Evolutionary conservation across 2,888 invertebrate genomes (phyloP).

Genomic region (Phaonia tiefii): DNA sequence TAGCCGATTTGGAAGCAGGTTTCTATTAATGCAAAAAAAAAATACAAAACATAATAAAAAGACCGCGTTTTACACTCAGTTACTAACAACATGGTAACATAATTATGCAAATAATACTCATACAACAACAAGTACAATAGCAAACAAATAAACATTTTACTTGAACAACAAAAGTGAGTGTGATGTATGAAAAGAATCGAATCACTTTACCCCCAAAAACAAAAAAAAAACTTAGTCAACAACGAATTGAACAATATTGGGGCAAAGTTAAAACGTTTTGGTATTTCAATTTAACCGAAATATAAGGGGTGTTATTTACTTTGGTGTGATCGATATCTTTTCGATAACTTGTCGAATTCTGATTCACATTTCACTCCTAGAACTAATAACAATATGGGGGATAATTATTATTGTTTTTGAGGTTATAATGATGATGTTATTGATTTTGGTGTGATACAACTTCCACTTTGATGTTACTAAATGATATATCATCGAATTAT

Average conservation of each 20-base stretch:
- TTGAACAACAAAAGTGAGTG: neutral
- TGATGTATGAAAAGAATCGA: constrained; percentile 7
- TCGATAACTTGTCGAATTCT: no score
- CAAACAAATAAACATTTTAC: constrained; percentile 21
- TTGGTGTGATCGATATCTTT: neutral
- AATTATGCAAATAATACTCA: constrained; percentile 76
- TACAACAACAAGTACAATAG: constrained; percentile 15
- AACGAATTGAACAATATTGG: constrained; percentile 7
- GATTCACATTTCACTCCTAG: no score
- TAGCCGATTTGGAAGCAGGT: neutral
- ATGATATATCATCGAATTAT: no score
- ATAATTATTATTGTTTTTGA: no score
- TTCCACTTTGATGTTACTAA: no score
- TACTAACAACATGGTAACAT: constrained; percentile 75
- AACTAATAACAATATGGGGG: no score
- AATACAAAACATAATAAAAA: constrained; percentile 28
- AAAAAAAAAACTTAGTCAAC: constrained; percentile 7
- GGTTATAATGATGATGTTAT: no score
- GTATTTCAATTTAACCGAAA: neutral
- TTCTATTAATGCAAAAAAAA: constrained; percentile 10
- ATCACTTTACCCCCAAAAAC: neutral
- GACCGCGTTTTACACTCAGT: constrained; percentile 66
- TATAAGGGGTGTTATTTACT: neutral
- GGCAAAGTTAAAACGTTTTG: neutral
- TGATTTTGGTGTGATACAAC: no score